Evolutionary conservation across 2,888 invertebrate species (phyloP).

Genomic region (Desoria tigrina): DNA sequence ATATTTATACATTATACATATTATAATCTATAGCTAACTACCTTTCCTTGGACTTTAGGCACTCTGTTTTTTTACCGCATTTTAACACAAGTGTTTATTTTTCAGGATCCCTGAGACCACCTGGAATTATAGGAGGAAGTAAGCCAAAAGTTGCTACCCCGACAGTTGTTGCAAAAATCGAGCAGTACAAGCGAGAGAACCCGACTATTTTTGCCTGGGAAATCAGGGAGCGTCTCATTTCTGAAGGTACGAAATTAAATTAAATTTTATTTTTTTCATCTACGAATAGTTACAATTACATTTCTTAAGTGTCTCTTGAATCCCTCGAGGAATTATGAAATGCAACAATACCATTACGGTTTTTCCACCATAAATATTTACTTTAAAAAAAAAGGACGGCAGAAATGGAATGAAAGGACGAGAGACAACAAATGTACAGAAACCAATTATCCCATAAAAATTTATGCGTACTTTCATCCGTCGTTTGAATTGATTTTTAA

Average conservation of each 20-base stretch:
- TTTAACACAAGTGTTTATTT: slow-evolving; percentile 52
- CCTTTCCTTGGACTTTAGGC: background rate
- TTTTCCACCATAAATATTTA: too few relatives aligned
- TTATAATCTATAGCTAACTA: background rate
- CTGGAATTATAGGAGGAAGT: slow-evolving; percentile 89
- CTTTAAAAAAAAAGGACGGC: too few relatives aligned
- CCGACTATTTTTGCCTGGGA: slow-evolving; percentile 99
- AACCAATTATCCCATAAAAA: too few relatives aligned
- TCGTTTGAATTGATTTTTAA: too few relatives aligned
- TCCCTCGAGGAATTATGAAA: too few relatives aligned
- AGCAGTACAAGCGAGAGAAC: slow-evolving; percentile 96
- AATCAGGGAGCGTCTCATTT: slow-evolving; percentile 91
- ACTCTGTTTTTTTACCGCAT: slow-evolving; percentile 5
- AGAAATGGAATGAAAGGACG: too few relatives aligned
- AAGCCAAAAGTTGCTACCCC: slow-evolving; percentile 98
- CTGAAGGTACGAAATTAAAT: slow-evolving; percentile 82
- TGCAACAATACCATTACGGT: too few relatives aligned
- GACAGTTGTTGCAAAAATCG: slow-evolving; percentile 94
- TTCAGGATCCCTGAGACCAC: slow-evolving; percentile 82
- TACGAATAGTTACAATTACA: too few relatives aligned
- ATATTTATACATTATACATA: too few relatives aligned
- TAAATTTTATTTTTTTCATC: background rate
- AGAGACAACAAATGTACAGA: too few relatives aligned
- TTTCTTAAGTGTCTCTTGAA: too few relatives aligned
- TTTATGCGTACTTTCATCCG: too few relatives aligned